A percentile compares a stretch with the other conserved stretches of the same genome.
Conservation (phyloP, 2,797 vertebrate genomes). For the Cyprinodon diabolis region DNA sequence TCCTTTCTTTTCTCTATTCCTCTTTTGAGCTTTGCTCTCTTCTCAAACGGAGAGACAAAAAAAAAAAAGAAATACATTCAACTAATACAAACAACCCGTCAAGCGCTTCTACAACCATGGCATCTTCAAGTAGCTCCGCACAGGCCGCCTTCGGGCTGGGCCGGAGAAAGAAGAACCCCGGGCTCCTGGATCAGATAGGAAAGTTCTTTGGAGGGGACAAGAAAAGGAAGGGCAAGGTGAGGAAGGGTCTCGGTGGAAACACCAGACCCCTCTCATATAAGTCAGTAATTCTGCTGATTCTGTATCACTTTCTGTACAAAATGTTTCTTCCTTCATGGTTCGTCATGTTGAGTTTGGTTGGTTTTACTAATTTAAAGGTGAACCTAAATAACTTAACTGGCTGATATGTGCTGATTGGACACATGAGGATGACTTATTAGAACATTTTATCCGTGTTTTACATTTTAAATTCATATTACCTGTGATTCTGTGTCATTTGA, state of each 20-base stretch:
- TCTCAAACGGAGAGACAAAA: constrained; percentile 59
- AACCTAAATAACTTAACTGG: constrained; percentile 41
- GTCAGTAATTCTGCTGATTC: constrained; percentile 38
- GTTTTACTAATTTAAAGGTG: constrained; percentile 46
- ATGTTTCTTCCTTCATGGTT: constrained; percentile 16
- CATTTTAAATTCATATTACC: constrained; percentile 16
- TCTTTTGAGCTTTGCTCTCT: constrained; percentile 53
- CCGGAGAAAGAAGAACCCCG: constrained; percentile 90
- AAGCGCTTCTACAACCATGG: constrained; percentile 83
- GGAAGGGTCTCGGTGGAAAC: constrained; percentile 50
- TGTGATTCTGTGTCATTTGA: constrained; percentile 54
- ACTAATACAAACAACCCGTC: constrained; percentile 44
- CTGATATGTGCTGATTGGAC: constrained; percentile 23
- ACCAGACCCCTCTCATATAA: constrained; percentile 25
- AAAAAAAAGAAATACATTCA: constrained; percentile 42
- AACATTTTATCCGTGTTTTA: constrained; percentile 41
- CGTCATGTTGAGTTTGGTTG: constrained; percentile 32
- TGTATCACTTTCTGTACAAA: constrained; percentile 33
- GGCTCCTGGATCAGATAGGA: constrained; percentile 95
- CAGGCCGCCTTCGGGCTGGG: constrained; percentile 84
- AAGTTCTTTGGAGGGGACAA: constrained; percentile 97
- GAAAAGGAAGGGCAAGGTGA: constrained; percentile 99
- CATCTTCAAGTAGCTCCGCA: constrained; percentile 91
- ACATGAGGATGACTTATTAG: constrained; percentile 55
- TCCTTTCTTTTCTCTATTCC: constrained; percentile 49